Evolutionary conservation across 1,140 invertebrate species (phyloP).

Genomic region (Drosophila simulans): DNA sequence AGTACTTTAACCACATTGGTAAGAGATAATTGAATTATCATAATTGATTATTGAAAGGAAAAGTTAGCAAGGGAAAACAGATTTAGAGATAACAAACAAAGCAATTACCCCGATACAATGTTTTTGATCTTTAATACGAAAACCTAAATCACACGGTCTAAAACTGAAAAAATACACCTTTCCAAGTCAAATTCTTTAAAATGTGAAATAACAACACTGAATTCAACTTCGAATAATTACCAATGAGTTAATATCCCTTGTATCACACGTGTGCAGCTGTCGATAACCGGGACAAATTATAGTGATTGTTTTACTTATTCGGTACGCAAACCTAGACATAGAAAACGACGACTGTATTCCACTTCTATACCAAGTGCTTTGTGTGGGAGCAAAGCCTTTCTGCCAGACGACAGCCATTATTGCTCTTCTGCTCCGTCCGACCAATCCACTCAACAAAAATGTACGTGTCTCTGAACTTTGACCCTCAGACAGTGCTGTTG

Average conservation of each 20-base stretch:
- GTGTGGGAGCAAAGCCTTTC: slow-evolving; percentile 40
- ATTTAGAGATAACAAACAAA: slow-evolving; percentile 19
- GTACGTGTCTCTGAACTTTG: slow-evolving; percentile 77
- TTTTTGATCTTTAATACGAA: no score
- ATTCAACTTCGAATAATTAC: neutral
- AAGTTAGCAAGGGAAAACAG: slow-evolving; percentile 25
- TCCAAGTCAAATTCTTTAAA: no score
- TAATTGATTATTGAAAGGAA: slow-evolving; percentile 64
- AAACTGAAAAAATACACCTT: no score
- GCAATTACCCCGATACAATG: neutral
- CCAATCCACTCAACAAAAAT: slow-evolving; percentile 33
- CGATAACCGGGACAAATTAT: slow-evolving; percentile 17
- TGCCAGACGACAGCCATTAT: slow-evolving; percentile 56
- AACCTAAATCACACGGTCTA: no score
- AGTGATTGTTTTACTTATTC: slow-evolving; percentile 20
- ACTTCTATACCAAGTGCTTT: slow-evolving; percentile 72
- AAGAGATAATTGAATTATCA: no score
- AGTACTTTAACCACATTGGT: slow-evolving; percentile 39
- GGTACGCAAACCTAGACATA: slow-evolving; percentile 54
- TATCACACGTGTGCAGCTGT: slow-evolving; percentile 20
- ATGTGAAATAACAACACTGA: neutral
- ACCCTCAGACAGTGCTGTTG: slow-evolving; percentile 58
- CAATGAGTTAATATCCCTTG: neutral
- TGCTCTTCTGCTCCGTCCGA: slow-evolving; percentile 1
- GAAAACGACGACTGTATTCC: slow-evolving; percentile 65